These are phyloP conservation scores for Tamias sibiricus DNA, from an alignment of 2,113 vertebrate species.

Conservation along the genomic window DNA sequence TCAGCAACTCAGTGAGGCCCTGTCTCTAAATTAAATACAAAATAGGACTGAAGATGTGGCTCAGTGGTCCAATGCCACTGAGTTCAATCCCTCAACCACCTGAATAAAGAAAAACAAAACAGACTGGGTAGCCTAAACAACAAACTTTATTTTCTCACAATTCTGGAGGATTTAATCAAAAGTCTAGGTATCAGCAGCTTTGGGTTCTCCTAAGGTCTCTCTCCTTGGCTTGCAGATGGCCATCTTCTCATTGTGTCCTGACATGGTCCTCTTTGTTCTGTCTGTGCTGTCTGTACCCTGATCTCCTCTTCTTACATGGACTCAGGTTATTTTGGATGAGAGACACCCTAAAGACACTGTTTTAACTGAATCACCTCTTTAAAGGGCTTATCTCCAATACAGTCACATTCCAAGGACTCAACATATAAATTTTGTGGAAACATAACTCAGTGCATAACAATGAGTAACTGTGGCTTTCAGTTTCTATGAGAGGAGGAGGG, in stretches of 20 bases:
- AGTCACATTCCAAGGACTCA: not conserved
- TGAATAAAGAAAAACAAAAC: too few relatives aligned
- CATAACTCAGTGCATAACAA: not conserved
- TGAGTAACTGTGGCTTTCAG: not conserved
- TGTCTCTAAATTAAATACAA: too few relatives aligned
- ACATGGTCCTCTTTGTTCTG: not conserved
- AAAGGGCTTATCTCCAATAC: not conserved
- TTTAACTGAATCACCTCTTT: not conserved
- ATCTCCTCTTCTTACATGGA: not conserved
- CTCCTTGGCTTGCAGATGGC: not conserved
- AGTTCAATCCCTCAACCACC: too few relatives aligned
- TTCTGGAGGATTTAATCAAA: not conserved
- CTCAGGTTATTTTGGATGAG: not conserved
- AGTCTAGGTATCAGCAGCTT: not conserved
- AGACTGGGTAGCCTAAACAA: not conserved
- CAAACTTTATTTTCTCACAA: not conserved
- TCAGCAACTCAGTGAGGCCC: too few relatives aligned
- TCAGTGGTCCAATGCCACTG: too few relatives aligned
- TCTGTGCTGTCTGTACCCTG: not conserved
- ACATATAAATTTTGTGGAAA: not conserved
- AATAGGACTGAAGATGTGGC: too few relatives aligned
- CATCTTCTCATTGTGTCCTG: too few relatives aligned
- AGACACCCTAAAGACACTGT: fast-evolving
- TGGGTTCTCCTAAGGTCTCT: not conserved
- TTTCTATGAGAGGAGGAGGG: not conserved